Evolutionary conservation across 2,113 vertebrate species (phyloP).

Genomic region (Meles meles): DNA sequence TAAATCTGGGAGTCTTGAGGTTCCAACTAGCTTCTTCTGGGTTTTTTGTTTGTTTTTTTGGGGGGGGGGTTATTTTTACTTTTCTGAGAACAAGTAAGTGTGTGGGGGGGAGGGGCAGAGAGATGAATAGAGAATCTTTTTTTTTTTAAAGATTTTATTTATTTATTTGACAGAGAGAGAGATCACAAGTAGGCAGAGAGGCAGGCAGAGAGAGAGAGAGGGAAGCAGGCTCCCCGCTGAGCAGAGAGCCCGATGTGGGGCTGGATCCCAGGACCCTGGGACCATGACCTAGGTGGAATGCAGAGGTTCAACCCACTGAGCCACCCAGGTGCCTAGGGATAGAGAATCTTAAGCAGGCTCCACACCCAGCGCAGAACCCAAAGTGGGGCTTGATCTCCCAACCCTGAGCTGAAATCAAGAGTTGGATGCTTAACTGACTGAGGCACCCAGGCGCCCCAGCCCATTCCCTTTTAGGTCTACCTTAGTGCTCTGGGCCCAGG

Average conservation of each 20-base stretch:
- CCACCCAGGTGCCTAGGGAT: background rate
- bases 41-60: background rate
- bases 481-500: background rate
- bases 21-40: background rate
- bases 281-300: too few relatives aligned
- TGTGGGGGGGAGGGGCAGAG: background rate
- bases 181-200: too few relatives aligned
- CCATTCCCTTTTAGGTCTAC: background rate
- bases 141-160: too few relatives aligned
- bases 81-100: background rate
- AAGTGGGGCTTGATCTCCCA: background rate
- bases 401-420: background rate
- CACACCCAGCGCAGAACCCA: background rate
- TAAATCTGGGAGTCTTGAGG: background rate
- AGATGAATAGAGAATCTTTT: background rate
- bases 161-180: too few relatives aligned
- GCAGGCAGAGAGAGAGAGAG: too few relatives aligned
- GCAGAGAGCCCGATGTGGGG: too few relatives aligned
- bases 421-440: background rate
- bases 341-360: background rate
- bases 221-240: too few relatives aligned
- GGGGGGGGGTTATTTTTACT: background rate
- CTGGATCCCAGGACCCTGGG: too few relatives aligned
- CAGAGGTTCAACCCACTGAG: too few relatives aligned
- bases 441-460: background rate